Evolutionary conservation across 2,888 invertebrate genomes (phyloP).

Genomic region (Strigamia maritima): DNA sequence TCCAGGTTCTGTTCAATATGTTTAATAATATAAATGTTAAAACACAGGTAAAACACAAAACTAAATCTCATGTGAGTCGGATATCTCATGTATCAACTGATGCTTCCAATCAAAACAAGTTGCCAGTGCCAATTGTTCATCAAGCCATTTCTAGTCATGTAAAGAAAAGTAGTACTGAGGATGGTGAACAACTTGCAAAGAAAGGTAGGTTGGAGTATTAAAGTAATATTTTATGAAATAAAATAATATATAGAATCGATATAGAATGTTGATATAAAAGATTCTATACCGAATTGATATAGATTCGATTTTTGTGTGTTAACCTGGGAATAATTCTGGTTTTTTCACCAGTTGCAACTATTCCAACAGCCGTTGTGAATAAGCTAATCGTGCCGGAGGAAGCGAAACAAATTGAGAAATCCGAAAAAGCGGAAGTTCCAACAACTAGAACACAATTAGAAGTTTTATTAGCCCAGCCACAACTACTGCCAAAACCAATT

Average conservation of each 20-base stretch:
- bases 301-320: no score
- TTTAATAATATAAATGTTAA: not conserved
- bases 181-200: constrained; percentile 19
- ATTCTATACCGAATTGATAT: no score
- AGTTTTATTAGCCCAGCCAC: not conserved
- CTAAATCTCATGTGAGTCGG: constrained; percentile 41
- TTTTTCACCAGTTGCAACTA: not conserved
- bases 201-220: constrained; percentile 16
- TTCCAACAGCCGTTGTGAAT: not conserved
- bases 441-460: not conserved
- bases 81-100: constrained; percentile 41
- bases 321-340: no score
- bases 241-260: no score
- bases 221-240: no score
- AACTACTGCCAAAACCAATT: constrained; percentile 9
- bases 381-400: constrained; percentile 3
- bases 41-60: constrained; percentile 42
- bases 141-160: constrained; percentile 40
- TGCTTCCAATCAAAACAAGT: constrained; percentile 45
- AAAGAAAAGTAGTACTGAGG: constrained; percentile 13
- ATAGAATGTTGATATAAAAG: no score
- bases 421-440: not conserved
- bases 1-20: not conserved
- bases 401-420: constrained; percentile 3
- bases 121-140: constrained; percentile 38